Evolutionary conservation across 1,140 invertebrate genomes (phyloP), one percentile per base, ranked within the genome.

Genomic region (Goniozus legneri): DNA sequence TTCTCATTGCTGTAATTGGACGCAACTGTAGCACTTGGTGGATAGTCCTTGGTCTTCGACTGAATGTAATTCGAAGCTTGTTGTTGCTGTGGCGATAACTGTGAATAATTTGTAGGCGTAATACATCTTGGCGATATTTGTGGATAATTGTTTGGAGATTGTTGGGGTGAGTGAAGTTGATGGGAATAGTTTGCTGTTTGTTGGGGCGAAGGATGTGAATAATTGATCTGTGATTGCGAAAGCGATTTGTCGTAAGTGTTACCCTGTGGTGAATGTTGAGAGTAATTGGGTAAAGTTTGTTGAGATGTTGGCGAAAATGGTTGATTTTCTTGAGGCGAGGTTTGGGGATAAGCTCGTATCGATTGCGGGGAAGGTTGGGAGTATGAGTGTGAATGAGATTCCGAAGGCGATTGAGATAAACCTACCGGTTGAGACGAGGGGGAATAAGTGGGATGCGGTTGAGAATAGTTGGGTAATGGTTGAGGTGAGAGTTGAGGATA

Each of bases 1-100:
- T 58, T 63, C 45, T 69, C 58, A 0, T 60, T n/a, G n/a, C n/a
- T 30, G 14, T 69, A 69, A 31, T 8, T 62, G 8, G 57, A 51
- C 0, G 52, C 21, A 8, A 36, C 0, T 13, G 24, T 12, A 3
- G 50, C 10, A 8, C 32, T 40, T 36, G 48, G 52, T 4, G 46
- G 14, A 38, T 64, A 65, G 4, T 64, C 56, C 8, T 67, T 64
- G n/a, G 68, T 63, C 12, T 66, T 64, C 0, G 66, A 59, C 35
- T 73, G 71, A 6, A 65, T 66, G 7, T 64, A 71, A 7, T 52
- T 56, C 3, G 47, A 10, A 31, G 49, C 14, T n/a, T 39, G 62
- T 43, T 44, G 66, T 36, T 58, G 58, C 14, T 62, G 61, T 2
- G 63, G 59, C 12, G 63, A 63, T 2, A 55, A 32, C n/a, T 67